Evolutionary conservation across 2,888 invertebrate genomes (phyloP).

Genomic region (Sinelater perroti): DNA sequence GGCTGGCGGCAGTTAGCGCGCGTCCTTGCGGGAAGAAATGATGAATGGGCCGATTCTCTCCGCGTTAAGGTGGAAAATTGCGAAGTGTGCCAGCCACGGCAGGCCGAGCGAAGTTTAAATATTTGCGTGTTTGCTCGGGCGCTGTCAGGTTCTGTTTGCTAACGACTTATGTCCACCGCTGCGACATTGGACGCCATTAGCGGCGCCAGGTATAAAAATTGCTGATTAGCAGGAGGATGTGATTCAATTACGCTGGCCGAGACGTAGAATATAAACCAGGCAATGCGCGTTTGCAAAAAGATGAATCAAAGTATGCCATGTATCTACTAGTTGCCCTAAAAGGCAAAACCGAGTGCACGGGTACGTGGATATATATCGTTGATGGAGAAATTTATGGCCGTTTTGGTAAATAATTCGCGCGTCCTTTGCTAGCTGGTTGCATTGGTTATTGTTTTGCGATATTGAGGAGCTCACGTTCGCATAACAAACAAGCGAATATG

Average conservation of each 20-base stretch:
- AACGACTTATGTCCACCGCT: not conserved
- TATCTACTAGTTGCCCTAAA: slow-evolving; percentile 33
- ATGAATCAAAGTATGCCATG: slow-evolving; percentile 30
- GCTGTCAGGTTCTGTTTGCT: slow-evolving; percentile 4
- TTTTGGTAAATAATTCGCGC: slow-evolving; percentile 32
- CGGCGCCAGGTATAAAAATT: not conserved
- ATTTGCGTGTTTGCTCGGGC: slow-evolving; percentile 7
- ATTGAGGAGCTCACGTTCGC: slow-evolving; percentile 29
- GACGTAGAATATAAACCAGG: not conserved
- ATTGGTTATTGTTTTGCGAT: slow-evolving; percentile 29
- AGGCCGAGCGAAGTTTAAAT: slow-evolving; percentile 1
- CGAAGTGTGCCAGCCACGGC: slow-evolving; percentile 9
- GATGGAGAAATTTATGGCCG: slow-evolving; percentile 32
- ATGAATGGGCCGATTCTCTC: not conserved
- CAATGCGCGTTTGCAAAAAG: slow-evolving; percentile 1
- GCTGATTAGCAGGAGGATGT: not conserved
- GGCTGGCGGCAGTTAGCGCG: not conserved
- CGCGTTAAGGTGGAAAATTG: slow-evolving; percentile 2
- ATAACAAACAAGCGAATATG: too few species aligned
- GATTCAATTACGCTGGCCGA: not conserved
- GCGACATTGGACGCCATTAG: slow-evolving; percentile 1
- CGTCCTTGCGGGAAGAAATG: not conserved
- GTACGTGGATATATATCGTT: slow-evolving; percentile 1
- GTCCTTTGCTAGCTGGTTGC: slow-evolving; percentile 21
- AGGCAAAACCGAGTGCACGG: slow-evolving; percentile 23